A percentile compares a stretch with the other conserved stretches of the same genome.
phyloP scores from a whole-genome alignment of 92 coral and sea anemone species.

The Porites evermanni region DNA sequence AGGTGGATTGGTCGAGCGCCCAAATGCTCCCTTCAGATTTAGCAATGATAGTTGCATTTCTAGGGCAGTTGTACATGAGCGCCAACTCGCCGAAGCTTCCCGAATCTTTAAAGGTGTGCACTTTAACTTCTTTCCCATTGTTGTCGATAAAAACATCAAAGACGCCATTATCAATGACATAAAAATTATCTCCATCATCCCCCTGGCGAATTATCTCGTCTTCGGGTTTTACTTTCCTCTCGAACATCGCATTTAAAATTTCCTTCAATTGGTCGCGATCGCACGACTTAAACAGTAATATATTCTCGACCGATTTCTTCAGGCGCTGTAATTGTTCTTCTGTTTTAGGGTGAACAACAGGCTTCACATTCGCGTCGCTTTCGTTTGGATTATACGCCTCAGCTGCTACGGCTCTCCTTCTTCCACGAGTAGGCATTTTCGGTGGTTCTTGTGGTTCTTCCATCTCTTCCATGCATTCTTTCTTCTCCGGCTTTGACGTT shows the following conservation, averaged over 20 bases:
- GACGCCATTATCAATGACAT: conserved; percentile 90
- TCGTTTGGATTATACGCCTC: conserved; percentile 95
- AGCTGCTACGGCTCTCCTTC: conserved; percentile 96
- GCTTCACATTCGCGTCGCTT: conserved; percentile 70
- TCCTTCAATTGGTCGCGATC: conserved; percentile 91
- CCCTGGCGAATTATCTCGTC: conserved; percentile 94
- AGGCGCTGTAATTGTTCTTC: conserved; percentile 87
- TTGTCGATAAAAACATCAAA: conserved; percentile 86
- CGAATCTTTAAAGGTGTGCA: conserved; percentile 85
- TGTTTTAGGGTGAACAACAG: conserved; percentile 88
- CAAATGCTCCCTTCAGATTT: conserved; percentile 87
- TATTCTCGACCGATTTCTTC: conserved; percentile 85
- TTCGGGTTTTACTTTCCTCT: conserved; percentile 78
- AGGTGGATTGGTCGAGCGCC: conserved; percentile 95
- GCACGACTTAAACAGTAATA: conserved; percentile 89
- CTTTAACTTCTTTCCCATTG: conserved; percentile 73
- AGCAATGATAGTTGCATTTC: conserved; percentile 98
- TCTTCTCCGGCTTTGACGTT: conserved; percentile 68
- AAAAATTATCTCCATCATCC: conserved; percentile 97
- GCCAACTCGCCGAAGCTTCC: conserved; percentile 99
- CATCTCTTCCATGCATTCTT: conserved; percentile 75
- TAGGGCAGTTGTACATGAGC: conserved; percentile 96
- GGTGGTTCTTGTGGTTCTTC: conserved; percentile 85
- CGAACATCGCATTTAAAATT: conserved; percentile 91
- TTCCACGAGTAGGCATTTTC: conserved; percentile 78